phyloP scores from a whole-genome alignment of 2,888 invertebrate genomes.

The Hetaerina titia region DNA sequence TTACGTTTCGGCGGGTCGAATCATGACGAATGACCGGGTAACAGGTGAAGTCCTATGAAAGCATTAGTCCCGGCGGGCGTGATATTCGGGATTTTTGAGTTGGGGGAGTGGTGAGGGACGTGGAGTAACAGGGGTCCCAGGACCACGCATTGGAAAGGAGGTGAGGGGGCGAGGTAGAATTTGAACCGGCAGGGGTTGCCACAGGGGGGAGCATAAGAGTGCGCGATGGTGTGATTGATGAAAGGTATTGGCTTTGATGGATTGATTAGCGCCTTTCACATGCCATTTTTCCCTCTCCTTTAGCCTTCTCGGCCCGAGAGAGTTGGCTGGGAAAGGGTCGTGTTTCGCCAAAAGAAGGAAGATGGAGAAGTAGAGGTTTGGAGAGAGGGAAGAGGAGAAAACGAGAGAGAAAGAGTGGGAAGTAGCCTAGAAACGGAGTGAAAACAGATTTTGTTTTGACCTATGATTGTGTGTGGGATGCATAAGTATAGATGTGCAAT shows the following conservation, averaged over 20 bases:
- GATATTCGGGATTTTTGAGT: not conserved
- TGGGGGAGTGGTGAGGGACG: not conserved
- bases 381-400: not conserved
- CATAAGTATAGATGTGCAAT: too few species aligned
- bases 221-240: slow-evolving; percentile 51
- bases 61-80: not conserved
- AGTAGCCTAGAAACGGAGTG: too few species aligned
- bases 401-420: not conserved
- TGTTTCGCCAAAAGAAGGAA: not conserved
- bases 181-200: not conserved
- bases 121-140: not conserved
- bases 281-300: slow-evolving; percentile 18
- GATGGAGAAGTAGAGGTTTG: not conserved
- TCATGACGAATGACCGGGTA: slow-evolving; percentile 57
- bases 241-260: slow-evolving; percentile 58
- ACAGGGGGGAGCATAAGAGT: not conserved
- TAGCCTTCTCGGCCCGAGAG: not conserved
- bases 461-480: too few species aligned
- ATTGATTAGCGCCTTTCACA: slow-evolving; percentile 63
- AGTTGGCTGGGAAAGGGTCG: not conserved
- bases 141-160: not conserved
- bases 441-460: too few species aligned
- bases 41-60: slow-evolving; percentile 41
- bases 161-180: not conserved
- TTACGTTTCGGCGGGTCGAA: not conserved